Evolutionary conservation across 2,797 vertebrate species (phyloP), one percentile per base, ranked within the genome.

Genomic region (Tauraco hartlaubi): DNA sequence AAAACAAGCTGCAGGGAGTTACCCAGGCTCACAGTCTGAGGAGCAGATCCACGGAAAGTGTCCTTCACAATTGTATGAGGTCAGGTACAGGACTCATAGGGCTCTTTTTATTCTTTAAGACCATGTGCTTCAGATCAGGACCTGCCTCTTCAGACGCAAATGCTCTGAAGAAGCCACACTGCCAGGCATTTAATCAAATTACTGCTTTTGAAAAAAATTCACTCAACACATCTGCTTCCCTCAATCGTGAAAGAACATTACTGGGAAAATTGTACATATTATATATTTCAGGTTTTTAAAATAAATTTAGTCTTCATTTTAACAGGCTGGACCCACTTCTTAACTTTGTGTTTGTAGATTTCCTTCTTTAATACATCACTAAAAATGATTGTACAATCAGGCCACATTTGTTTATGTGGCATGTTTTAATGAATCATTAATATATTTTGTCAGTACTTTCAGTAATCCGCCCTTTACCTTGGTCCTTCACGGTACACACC

Each of bases 351-450:
- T 26, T 92, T 75, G 19, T 39, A 94, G 51, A 58, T 29, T 68
- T 84, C 23, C 33, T 92, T 54, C 58, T 69, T 73, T 69, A 90
- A 75, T 9, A 86, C 5, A 73, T 7, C 51, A 41, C 55, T 93
- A 67, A 69, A 87, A 76, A 48, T 6, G 26, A 78, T 4, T 48
- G 66, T 37, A 66, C 52, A 59, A 52, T 59, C 73, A 85, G 74
- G 67, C 43, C 80, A 79, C 80, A 76, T 87, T 95, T 95, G 35
- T 96, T 94, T 94, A 66, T 46, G 64, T 37, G 74, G 74, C 52
- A 87, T 67, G 71, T 61, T 93, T 96, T 94, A 94, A 94, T 94
- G 85, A 95, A 91, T 95, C 90, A 91, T 96, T 95, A 96, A 96
- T 92, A 93, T 55, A 87, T 91, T 94, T 91, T 91, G 78, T 88